phyloP scores from a whole-genome alignment of 2,888 invertebrate genomes.

The Andricus quercusramuli region DNA sequence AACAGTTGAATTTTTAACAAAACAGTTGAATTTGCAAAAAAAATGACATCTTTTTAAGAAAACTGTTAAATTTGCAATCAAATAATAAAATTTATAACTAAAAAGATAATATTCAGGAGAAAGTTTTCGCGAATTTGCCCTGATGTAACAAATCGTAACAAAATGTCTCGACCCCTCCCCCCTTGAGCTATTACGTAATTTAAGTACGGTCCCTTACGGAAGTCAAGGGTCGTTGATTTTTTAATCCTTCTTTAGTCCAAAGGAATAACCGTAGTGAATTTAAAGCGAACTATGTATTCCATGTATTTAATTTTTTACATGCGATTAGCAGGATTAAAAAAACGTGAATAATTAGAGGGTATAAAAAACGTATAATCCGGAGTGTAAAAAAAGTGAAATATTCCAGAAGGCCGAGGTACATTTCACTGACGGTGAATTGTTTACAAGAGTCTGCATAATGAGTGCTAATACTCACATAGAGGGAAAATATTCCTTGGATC shows the following conservation, averaged over 20 bases:
- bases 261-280: background rate
- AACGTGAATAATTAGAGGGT: slow-evolving; percentile 26
- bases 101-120: too few relatives aligned
- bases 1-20: too few relatives aligned
- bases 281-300: background rate
- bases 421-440: background rate
- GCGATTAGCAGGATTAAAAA: slow-evolving; percentile 26
- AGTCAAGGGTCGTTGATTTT: too few relatives aligned
- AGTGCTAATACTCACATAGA: background rate
- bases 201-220: too few relatives aligned
- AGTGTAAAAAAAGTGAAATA: slow-evolving; percentile 3
- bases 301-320: slow-evolving; percentile 31
- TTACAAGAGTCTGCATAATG: background rate
- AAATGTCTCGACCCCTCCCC: too few relatives aligned
- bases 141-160: too few relatives aligned
- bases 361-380: background rate
- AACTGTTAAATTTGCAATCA: too few relatives aligned
- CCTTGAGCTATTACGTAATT: too few relatives aligned
- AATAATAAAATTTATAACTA: too few relatives aligned
- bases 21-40: too few relatives aligned
- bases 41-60: too few relatives aligned
- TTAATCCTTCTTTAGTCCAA: background rate
- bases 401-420: background rate
- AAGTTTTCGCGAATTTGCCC: too few relatives aligned
- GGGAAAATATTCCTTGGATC: background rate